Evolutionary conservation across 2,113 vertebrate species (phyloP).

Genomic region (Pseudopipra pipra): DNA sequence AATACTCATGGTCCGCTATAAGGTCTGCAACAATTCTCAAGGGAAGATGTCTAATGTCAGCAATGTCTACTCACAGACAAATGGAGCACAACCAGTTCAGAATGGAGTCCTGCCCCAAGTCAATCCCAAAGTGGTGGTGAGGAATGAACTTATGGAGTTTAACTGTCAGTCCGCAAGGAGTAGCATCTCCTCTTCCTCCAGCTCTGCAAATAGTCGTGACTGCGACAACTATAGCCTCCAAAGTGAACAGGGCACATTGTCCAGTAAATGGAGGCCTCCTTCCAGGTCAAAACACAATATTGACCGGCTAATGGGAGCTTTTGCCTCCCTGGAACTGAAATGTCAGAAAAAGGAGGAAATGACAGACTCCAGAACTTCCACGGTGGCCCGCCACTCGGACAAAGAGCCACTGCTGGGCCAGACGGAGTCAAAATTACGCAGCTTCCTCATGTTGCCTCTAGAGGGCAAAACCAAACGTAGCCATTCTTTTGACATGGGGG

Average conservation of each 20-base stretch:
- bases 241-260: slow-evolving; percentile 83
- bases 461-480: slow-evolving; percentile 93
- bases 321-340: slow-evolving; percentile 91
- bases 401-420: slow-evolving; percentile 93
- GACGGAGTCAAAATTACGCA: slow-evolving; percentile 82
- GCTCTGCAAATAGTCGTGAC: slow-evolving; percentile 81
- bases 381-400: slow-evolving; percentile 81
- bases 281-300: slow-evolving; percentile 84
- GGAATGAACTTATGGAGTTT: slow-evolving; percentile 89
- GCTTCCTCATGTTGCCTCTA: slow-evolving; percentile 88
- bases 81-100: slow-evolving; percentile 83
- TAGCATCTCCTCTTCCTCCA: slow-evolving; percentile 90
- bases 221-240: slow-evolving; percentile 78
- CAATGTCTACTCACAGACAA: slow-evolving; percentile 92
- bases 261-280: slow-evolving; percentile 84
- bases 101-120: slow-evolving; percentile 77
- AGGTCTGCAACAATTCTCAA: slow-evolving; percentile 83
- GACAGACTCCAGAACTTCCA: slow-evolving; percentile 79
- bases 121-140: slow-evolving; percentile 86
- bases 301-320: slow-evolving; percentile 94
- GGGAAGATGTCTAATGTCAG: slow-evolving; percentile 85
- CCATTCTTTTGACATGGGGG: slow-evolving; percentile 97
- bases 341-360: slow-evolving; percentile 82
- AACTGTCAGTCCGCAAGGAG: slow-evolving; percentile 85
- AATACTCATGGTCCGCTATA: slow-evolving; percentile 96